Conservation (phyloP, 2,888 invertebrate species). For the Plagiodera versicolora region DNA sequence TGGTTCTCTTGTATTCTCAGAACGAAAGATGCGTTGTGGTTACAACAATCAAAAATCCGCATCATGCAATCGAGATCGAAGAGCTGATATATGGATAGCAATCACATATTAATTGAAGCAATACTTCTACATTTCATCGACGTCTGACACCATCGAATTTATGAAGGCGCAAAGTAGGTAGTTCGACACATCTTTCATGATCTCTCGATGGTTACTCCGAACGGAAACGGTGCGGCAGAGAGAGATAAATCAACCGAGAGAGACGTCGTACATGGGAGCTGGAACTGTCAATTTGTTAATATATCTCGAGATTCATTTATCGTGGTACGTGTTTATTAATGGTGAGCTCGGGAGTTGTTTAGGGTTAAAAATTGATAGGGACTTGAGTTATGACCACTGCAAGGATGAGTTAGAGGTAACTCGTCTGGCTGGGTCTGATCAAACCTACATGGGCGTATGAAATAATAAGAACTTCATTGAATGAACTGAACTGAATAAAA, state of each 20-base stretch:
- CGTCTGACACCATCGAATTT: slow-evolving; percentile 27
- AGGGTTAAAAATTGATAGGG: slow-evolving; percentile 17
- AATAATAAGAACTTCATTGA: not conserved
- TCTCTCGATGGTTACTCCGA: slow-evolving; percentile 25
- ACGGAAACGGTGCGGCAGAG: slow-evolving; percentile 20
- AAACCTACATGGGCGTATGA: slow-evolving; percentile 4
- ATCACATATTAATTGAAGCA: slow-evolving; percentile 29
- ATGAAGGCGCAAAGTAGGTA: slow-evolving; percentile 26
- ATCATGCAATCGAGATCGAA: slow-evolving; percentile 19
- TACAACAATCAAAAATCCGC: too few relatives aligned
- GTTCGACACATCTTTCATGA: slow-evolving; percentile 22
- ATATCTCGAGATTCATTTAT: slow-evolving; percentile 28
- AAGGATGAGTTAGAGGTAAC: slow-evolving; percentile 7
- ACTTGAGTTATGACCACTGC: slow-evolving; percentile 11
- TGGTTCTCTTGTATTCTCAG: too few relatives aligned
- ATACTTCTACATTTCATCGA: slow-evolving; percentile 31
- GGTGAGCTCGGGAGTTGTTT: slow-evolving; percentile 19
- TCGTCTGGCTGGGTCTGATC: not conserved
- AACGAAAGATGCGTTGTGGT: too few relatives aligned
- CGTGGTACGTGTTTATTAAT: slow-evolving; percentile 27
- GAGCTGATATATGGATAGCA: slow-evolving; percentile 24
- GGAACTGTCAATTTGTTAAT: slow-evolving; percentile 32
- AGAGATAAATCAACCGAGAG: slow-evolving; percentile 26
- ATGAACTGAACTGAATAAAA: too few relatives aligned
- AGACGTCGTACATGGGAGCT: slow-evolving; percentile 26